Evolutionary conservation across 2,888 invertebrate species (phyloP).

Genomic region (Allolobophora icterica): DNA sequence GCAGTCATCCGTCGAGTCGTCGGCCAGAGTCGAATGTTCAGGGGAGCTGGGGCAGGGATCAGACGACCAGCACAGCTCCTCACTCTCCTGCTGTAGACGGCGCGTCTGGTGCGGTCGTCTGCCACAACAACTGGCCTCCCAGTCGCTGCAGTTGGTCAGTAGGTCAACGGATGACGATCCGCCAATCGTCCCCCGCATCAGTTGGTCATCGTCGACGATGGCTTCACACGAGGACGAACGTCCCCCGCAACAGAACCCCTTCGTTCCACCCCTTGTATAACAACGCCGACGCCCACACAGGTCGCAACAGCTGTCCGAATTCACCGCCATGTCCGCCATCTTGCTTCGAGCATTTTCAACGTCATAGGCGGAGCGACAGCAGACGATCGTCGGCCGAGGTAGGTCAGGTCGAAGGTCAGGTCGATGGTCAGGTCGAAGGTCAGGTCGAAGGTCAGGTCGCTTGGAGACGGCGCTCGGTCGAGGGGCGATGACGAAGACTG

Average conservation of each 20-base stretch:
- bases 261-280: not conserved
- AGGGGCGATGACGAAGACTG: not conserved
- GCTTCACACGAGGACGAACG: not conserved
- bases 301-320: not conserved
- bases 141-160: not conserved
- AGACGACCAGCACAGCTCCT: not conserved
- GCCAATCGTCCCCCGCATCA: not conserved
- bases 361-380: not conserved
- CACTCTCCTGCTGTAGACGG: not conserved
- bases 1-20: slow-evolving; percentile 9
- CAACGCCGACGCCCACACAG: not conserved
- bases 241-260: not conserved
- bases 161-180: not conserved
- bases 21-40: not conserved
- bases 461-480: not conserved
- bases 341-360: not conserved
- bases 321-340: not conserved
- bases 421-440: not conserved
- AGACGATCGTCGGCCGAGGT: not conserved
- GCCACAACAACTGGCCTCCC: not conserved
- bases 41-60: slow-evolving; percentile 24
- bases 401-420: not conserved
- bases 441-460: not conserved
- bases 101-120: not conserved
- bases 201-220: not conserved